Conservation (phyloP, 2,888 invertebrate species). For the Drosophila fungiperda region DNA sequence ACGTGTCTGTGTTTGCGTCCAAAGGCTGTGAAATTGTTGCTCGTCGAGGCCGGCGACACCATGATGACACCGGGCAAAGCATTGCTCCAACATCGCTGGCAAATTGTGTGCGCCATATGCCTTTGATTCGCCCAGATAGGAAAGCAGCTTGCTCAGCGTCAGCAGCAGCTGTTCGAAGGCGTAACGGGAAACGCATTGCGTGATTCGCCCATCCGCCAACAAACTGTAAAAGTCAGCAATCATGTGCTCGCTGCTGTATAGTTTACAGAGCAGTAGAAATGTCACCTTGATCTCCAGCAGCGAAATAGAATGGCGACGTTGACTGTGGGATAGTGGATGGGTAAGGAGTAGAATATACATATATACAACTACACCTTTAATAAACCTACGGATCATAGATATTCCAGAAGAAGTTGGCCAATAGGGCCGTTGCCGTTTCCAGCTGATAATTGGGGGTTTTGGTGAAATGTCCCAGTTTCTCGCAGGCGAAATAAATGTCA, state of each 20-base stretch:
- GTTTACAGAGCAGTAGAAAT: slow-evolving; percentile 83
- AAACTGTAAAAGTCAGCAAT: slow-evolving; percentile 79
- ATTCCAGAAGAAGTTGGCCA: slow-evolving; percentile 84
- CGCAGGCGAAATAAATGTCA: slow-evolving; percentile 84
- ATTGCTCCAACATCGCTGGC: slow-evolving; percentile 78
- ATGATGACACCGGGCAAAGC: slow-evolving; percentile 72
- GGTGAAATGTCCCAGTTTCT: slow-evolving; percentile 82
- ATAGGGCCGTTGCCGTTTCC: slow-evolving; percentile 75
- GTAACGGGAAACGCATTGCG: slow-evolving; percentile 78
- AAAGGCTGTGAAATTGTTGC: slow-evolving; percentile 82
- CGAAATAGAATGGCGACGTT: slow-evolving; percentile 82
- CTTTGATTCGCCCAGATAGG: slow-evolving; percentile 82
- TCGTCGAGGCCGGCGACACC: slow-evolving; percentile 82
- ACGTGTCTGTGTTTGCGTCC: slow-evolving; percentile 80
- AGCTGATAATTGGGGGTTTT: slow-evolving; percentile 73
- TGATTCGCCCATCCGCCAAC: slow-evolving; percentile 73
- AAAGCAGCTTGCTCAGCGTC: slow-evolving; percentile 81
- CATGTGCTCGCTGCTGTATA: slow-evolving; percentile 78
- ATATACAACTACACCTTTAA: neutral
- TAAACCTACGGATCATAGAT: slow-evolving; percentile 83
- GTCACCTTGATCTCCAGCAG: slow-evolving; percentile 83
- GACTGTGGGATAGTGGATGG: slow-evolving; percentile 52
- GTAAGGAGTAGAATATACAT: neutral
- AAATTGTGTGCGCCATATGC: slow-evolving; percentile 82
- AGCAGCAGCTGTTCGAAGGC: slow-evolving; percentile 82